Base-by-base conservation (phyloP, 2,113 vertebrate genomes). In the Indicator indicator region DNA sequence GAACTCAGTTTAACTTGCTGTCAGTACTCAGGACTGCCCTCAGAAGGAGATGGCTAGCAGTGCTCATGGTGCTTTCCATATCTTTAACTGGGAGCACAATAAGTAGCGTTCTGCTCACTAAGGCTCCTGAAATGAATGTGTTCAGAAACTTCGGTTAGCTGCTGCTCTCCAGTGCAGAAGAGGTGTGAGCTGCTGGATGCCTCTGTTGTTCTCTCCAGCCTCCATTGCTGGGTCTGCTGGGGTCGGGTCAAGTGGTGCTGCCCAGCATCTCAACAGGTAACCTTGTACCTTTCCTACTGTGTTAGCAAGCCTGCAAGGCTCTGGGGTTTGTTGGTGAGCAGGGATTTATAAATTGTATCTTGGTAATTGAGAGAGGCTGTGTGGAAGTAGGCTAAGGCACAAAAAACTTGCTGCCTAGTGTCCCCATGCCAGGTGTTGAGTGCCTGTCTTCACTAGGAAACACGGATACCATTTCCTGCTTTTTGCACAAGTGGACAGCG, bases 261-360 rank as follows among this genome's bases (percentile, higher is more conserved):
- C 54, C 87, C 90, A 62, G 20, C 78, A 74, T 83, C 86, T 94
- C 74, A 12, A 46, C 96, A 96, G 97, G 97, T 97, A 97, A 86
- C 26, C 52, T 67, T 11, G 50, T 68, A 94, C 78, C 63, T 92
- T 90, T 75, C 86, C 62, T 79, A 83, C 28, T 0, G 3, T 12
- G 0, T 48, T 72, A 27, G 36, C 52, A 33, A 60, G 23, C 17
- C 52, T 73, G 65, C 42, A 5, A 27, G n/a, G 3, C 2, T 3
- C 38, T 50, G 84, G 44, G 42, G 12, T 14, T 93, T 63, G 3
- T 33, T 65, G 23, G n/a, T 21, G 67, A 48, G 27, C 4, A 4
- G 73, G 32, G 38, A 42, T 50, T n/a, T 15, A 75, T n/a, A 30
- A 56, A 60, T 23, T 69, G 38, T 10, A 4, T 32, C 50, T 78